These are phyloP conservation scores for Leucopternis melanops DNA, from an alignment of 2,113 vertebrate genomes.

Conservation along the genomic window DNA sequence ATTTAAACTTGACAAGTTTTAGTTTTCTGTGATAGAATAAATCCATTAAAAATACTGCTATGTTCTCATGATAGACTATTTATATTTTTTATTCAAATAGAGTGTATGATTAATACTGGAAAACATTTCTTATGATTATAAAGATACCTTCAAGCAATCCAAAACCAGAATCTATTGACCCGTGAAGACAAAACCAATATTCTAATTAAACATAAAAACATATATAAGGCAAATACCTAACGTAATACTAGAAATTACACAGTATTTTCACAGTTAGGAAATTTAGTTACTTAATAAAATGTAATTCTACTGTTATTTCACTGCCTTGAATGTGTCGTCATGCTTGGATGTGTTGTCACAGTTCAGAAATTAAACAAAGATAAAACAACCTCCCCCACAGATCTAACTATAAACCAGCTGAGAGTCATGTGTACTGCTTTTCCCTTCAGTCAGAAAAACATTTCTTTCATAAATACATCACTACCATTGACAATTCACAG, in stretches of 20 bases:
- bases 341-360: background rate
- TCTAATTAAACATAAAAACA: background rate
- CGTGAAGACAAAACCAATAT: rapidly evolving
- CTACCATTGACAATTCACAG: background rate
- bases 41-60: too few relatives aligned
- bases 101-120: background rate
- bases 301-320: background rate
- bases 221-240: background rate
- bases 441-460: background rate
- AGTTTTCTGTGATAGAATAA: too few relatives aligned
- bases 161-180: background rate
- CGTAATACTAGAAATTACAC: background rate
- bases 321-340: background rate
- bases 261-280: background rate
- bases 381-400: background rate
- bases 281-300: background rate
- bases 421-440: background rate
- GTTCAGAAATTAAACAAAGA: background rate
- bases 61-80: background rate
- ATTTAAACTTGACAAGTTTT: too few relatives aligned
- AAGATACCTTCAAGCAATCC: background rate
- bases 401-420: background rate
- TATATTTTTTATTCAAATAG: background rate
- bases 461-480: background rate
- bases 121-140: background rate